A percentile compares a stretch with the other conserved stretches of the same genome.
Conservation (phyloP, 1,140 invertebrate genomes). For the Aphelenchoides avenae region DNA sequence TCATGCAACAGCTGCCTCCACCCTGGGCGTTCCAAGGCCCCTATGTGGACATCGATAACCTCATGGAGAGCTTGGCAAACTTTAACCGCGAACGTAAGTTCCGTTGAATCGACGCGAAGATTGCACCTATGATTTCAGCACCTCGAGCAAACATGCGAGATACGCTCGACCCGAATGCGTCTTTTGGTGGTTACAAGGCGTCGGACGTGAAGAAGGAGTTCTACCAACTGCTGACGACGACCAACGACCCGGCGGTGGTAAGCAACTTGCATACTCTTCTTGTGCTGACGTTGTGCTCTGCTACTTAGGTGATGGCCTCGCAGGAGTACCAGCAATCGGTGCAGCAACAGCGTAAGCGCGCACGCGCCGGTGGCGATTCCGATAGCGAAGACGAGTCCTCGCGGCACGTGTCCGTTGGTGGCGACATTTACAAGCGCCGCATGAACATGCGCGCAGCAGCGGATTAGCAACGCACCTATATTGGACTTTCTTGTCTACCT, state of each 20-base stretch:
- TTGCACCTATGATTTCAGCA: constrained; percentile 29
- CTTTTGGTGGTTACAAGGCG: constrained; percentile 45
- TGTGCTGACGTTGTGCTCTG: constrained; percentile 6
- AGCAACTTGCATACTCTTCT: constrained; percentile 8
- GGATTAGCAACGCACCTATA: neutral
- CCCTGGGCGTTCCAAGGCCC: constrained; percentile 51
- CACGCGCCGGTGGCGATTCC: constrained; percentile 20
- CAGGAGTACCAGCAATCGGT: constrained; percentile 33
- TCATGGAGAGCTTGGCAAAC: constrained; percentile 42
- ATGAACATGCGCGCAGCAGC: constrained; percentile 42
- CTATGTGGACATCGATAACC: constrained; percentile 50
- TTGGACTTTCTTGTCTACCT: neutral
- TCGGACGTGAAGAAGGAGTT: constrained; percentile 57
- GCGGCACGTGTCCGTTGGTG: constrained; percentile 10
- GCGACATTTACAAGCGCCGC: constrained; percentile 49
- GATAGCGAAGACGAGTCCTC: constrained; percentile 37
- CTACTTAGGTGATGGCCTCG: constrained; percentile 29
- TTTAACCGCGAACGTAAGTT: constrained; percentile 50
- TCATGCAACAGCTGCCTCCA: constrained; percentile 50
- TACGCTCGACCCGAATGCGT: constrained; percentile 38
- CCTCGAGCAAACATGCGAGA: constrained; percentile 41
- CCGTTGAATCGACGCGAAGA: constrained; percentile 19
- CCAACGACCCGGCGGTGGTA: constrained; percentile 53
- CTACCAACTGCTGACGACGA: constrained; percentile 55
- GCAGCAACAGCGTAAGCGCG: constrained; percentile 4